Base-by-base conservation (phyloP, 2,113 vertebrate species). In the Cepphus grylle region DNA sequence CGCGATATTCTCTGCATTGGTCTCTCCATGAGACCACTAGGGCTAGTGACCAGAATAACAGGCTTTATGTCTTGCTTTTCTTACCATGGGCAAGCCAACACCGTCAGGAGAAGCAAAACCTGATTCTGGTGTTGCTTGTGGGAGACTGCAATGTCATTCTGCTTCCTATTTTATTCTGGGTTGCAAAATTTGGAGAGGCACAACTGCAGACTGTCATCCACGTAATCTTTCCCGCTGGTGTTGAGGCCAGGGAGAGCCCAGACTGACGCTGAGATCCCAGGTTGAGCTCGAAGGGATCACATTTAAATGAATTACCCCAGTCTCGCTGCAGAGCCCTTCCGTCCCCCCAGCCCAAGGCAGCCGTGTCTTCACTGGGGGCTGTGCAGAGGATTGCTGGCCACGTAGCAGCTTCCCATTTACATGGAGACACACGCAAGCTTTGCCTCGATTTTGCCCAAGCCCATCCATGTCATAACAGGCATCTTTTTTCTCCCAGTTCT, bases 81-180 rank as follows among this genome's bases (percentile, higher is more conserved):
- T 66, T 50, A 30, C 40, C 14, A 2, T 14, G 62, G 62, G 19
- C 32, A 67, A 92, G 38, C 29, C 74, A 83, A 20, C 40, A 9
- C 27, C 50, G 73, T 55, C 85, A 81, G 65, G 65, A 61, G 63
- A 40, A 84, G 9, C 22, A 80, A 73, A 38, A 20, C 49, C 81
- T 21, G 30, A 6, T 45, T 69, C n/a, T 74, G 73, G 23, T 16
- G 73, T 21, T 42, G 49, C 62, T 91, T 8, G 1, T 8, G 27
- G 34, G 40, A 36, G 36, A 5, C 32, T 12, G 23, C 19, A 8
- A 0, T 0, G 1, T 36, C 4, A 0, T 59, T 67, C 78, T n/a
- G 11, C 77, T 80, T 74, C 49, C 36, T 36, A 4, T 36, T 67
- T 34, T 34, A 5, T 8, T 30, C 55, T 26, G 32, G 13, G 2